These are phyloP conservation scores for Poecile atricapillus DNA, from an alignment of 2,113 vertebrate species.

Conservation along the genomic window DNA sequence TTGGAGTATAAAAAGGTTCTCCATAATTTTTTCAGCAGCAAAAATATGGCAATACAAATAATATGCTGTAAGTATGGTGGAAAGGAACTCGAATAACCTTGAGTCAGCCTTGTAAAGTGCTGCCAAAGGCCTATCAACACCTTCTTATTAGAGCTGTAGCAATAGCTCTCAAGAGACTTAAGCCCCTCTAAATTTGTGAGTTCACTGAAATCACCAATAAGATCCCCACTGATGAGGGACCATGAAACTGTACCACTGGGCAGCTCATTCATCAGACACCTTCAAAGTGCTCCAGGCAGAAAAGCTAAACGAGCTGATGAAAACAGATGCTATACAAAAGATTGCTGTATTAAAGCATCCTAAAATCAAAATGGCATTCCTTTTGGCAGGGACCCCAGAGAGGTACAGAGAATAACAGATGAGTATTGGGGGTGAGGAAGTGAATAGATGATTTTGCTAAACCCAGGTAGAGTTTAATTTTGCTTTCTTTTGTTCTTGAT, in stretches of 20 bases:
- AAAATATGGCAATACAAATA: neutral
- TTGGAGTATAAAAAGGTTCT: neutral
- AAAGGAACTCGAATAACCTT: neutral
- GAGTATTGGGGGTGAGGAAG: neutral
- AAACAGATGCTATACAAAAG: neutral
- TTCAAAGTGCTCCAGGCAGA: neutral
- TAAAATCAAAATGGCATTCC: neutral
- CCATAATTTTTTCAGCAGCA: neutral
- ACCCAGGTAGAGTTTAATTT: neutral
- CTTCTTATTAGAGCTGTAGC: conserved; percentile 52
- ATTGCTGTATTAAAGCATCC: neutral
- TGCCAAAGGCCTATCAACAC: conserved; percentile 62
- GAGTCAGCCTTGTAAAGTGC: neutral
- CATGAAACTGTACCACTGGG: neutral
- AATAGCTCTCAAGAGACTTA: neutral
- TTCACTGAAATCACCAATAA: conserved; percentile 29
- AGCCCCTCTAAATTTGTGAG: conserved; percentile 24
- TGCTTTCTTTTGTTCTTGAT: neutral
- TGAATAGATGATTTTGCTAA: neutral
- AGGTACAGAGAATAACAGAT: neutral
- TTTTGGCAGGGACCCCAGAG: neutral
- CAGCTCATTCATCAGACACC: conserved; percentile 1
- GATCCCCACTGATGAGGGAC: neutral
- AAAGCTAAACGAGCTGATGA: neutral
- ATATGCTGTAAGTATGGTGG: neutral